These are phyloP conservation scores for Oreochromis niloticus DNA, from an alignment of 2,113 vertebrate genomes.

Conservation along the genomic window DNA sequence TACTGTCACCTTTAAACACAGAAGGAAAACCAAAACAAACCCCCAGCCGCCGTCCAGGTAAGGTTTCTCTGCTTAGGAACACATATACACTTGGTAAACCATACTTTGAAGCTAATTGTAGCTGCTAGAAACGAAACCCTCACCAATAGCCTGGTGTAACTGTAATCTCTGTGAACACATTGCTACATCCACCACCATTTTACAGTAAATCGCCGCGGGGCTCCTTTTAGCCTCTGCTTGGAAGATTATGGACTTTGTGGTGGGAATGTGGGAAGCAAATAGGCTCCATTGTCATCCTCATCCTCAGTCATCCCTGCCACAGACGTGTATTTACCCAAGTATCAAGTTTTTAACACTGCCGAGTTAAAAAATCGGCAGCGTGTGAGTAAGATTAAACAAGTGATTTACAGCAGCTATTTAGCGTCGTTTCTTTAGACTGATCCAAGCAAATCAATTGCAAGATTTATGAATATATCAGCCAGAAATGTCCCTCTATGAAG, in stretches of 20 bases:
- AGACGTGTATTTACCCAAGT: neutral
- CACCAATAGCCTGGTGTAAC: neutral
- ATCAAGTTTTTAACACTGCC: neutral
- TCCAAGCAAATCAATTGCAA: neutral
- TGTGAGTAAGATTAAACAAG: neutral
- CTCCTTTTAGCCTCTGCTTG: neutral
- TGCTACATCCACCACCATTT: slow-evolving; percentile 25
- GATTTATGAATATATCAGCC: neutral
- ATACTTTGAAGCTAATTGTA: neutral
- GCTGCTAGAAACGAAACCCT: neutral
- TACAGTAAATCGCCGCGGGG: neutral
- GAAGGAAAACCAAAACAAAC: neutral
- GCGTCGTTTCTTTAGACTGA: neutral
- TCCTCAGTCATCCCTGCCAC: neutral
- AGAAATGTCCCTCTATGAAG: neutral
- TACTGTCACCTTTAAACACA: neutral
- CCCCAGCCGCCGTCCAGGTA: slow-evolving; percentile 38
- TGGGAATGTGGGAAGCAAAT: neutral
- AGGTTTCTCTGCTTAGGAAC: neutral
- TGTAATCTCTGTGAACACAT: neutral
- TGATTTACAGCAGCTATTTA: neutral
- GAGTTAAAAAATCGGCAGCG: neutral
- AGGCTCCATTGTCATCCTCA: neutral
- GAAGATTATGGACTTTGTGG: neutral
- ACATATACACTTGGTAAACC: neutral